Percentiles rank a stretch among this genome's conserved stretches.
phyloP scores from a whole-genome alignment of 2,888 invertebrate species.

The Mystacides longicornis region DNA sequence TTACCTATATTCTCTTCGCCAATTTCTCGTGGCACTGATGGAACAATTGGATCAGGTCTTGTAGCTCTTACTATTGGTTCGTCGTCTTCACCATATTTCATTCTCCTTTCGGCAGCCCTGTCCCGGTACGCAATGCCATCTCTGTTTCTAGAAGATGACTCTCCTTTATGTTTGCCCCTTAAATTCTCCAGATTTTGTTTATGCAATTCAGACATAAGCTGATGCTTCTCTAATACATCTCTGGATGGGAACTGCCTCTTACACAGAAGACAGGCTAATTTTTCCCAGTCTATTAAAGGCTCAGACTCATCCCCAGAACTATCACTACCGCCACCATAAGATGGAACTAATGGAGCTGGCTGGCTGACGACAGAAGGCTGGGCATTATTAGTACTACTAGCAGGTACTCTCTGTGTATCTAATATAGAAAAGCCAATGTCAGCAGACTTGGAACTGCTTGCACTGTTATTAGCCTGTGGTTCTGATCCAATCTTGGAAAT shows the following conservation, averaged over 20 bases:
- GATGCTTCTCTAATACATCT: slow-evolving; percentile 85
- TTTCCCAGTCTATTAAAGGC: slow-evolving; percentile 78
- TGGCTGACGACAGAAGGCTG: slow-evolving; percentile 37
- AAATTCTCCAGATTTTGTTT: slow-evolving; percentile 68
- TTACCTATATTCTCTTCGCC: slow-evolving; percentile 90
- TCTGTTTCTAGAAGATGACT: slow-evolving; percentile 21
- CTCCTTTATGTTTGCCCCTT: slow-evolving; percentile 38
- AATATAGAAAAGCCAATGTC: slow-evolving; percentile 91
- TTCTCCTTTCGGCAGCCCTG: slow-evolving; percentile 89
- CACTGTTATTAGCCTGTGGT: slow-evolving; percentile 41
- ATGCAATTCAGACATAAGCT: slow-evolving; percentile 88
- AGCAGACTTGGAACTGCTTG: slow-evolving; percentile 62
- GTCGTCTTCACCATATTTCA: slow-evolving; percentile 88
- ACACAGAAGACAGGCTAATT: slow-evolving; percentile 88
- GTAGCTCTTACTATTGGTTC: slow-evolving; percentile 48
- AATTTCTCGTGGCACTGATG: slow-evolving; percentile 48
- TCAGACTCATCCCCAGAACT: slow-evolving; percentile 61
- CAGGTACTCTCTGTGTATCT: slow-evolving; percentile 43
- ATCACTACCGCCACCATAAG: slow-evolving; percentile 70
- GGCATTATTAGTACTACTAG: slow-evolving; percentile 12
- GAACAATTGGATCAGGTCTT: slow-evolving; percentile 35
- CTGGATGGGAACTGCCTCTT: slow-evolving; percentile 88
- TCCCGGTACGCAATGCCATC: slow-evolving; percentile 68
- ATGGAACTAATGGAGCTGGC: slow-evolving; percentile 55
- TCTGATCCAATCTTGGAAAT: slow-evolving; percentile 42